Percentiles rank a stretch among this genome's conserved stretches.
Evolutionary conservation across 2,113 vertebrate genomes (phyloP).

Genomic region (Nothobranchius furzeri): DNA sequence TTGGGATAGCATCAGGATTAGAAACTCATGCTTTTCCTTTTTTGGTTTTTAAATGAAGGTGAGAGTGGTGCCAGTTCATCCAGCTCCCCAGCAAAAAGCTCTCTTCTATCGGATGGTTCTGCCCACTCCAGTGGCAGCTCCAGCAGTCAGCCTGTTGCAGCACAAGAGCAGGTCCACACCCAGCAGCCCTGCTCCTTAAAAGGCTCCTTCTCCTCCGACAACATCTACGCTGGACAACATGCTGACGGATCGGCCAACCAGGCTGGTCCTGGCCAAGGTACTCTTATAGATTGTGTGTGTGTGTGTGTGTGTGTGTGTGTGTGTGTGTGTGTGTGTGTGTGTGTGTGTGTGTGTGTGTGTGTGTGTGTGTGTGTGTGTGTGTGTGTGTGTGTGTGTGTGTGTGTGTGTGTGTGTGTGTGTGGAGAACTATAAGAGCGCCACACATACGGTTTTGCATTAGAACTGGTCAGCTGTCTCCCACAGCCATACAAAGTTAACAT

Average conservation of each 20-base stretch:
- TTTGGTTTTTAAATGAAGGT: conserved; percentile 46
- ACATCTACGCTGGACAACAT: conserved; percentile 88
- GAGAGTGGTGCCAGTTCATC: conserved; percentile 76
- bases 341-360: not conserved
- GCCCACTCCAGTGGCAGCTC: conserved; percentile 65
- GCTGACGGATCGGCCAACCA: conserved; percentile 77
- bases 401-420: not conserved
- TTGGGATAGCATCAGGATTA: conserved; percentile 9
- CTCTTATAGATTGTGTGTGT: conserved; percentile 13
- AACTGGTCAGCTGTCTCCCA: too few relatives aligned
- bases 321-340: too few relatives aligned
- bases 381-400: too few relatives aligned
- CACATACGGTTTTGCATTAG: too few relatives aligned
- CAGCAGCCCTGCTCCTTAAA: conserved; percentile 97
- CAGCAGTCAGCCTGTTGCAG: conserved; percentile 39
- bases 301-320: not conserved
- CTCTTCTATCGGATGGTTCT: conserved; percentile 64
- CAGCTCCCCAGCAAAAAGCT: conserved; percentile 76
- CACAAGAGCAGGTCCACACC: conserved; percentile 87
- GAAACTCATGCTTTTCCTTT: conserved; percentile 20
- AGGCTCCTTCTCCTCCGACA: conserved; percentile 93
- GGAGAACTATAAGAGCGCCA: too few relatives aligned
- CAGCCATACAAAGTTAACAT: too few relatives aligned
- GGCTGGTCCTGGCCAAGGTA: conserved; percentile 73
- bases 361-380: not conserved